A percentile compares a stretch with the other conserved stretches of the same genome.
Evolutionary conservation across 2,797 vertebrate species (phyloP).

Genomic region (Tarsius wallacei): DNA sequence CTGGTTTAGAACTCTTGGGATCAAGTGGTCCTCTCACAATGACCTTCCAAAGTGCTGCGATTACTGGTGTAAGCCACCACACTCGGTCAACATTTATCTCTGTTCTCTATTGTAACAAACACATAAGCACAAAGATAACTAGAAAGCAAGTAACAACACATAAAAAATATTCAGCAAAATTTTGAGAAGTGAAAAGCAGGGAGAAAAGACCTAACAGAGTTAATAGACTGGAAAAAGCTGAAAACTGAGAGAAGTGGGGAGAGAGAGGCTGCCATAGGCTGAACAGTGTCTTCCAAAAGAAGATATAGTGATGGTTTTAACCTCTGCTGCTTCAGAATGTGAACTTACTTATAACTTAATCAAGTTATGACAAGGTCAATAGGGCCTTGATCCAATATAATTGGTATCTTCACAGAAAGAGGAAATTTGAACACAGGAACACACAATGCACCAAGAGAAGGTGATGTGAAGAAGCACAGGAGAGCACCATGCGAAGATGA

Average conservation of each 20-base stretch:
- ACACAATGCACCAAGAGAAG: not conserved
- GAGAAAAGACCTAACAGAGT: not conserved
- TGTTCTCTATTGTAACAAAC: not conserved
- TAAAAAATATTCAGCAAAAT: not conserved
- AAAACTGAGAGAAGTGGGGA: not conserved
- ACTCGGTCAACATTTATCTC: not conserved
- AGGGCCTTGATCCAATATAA: not conserved
- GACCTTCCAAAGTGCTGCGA: no score
- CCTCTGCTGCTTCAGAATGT: not conserved
- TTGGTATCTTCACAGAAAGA: not conserved
- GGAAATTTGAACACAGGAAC: not conserved
- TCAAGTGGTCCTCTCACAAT: no score
- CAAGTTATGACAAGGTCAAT: not conserved
- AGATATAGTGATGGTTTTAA: not conserved
- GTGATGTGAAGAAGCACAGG: not conserved
- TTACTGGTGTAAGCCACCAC: no score
- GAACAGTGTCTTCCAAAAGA: not conserved
- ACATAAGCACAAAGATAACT: not conserved
- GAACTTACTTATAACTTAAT: conserved; percentile 16
- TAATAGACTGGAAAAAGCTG: not conserved
- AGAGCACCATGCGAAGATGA: not conserved
- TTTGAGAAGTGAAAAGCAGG: not conserved
- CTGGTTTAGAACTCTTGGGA: no score
- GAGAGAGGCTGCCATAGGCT: not conserved
- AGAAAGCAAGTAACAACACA: not conserved